Base-by-base conservation (phyloP, 1,140 invertebrate species). In the Pristionchus pacificus region DNA sequence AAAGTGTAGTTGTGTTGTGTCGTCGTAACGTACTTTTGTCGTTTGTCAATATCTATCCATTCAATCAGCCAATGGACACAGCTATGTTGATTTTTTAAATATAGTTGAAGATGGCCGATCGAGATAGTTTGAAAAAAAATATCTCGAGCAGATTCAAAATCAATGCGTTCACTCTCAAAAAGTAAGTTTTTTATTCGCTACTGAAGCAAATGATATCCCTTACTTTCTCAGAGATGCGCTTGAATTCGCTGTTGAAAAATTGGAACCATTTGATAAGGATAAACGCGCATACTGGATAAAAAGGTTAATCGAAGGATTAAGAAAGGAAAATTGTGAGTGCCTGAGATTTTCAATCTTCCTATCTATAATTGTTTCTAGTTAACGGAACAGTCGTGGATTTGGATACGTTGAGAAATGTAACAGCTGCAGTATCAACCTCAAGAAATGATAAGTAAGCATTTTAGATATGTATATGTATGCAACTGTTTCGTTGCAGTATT, bases 161-260 rank as follows among this genome's bases (percentile, higher is more conserved):
- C 15, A 66, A 66, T 28, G 70, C 57, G 14, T 72, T 72, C 57
- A 64, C 30, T 24, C 64, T 62, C 6, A 72, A 66, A 60, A 72
- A 62, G 70, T 72, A 65, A 33, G 25, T 13, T 60, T 31, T 58
- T 3, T 65, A 19, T 10, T 65, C 13, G n/a, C n/a, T n/a, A n/a
- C n/a, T n/a, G n/a, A n/a, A n/a, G n/a, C 30, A 65, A 25, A 10
- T 65, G 19, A 65, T 27, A 32, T 57, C 38, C 25, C 24, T 24
- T 31, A 30, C 1, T 70, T 73, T 71, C 64, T 0, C 63, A 76
- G 75, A 61, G 75, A 76, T 28, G 75, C 74, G 19, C 33, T 75
- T 6, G 65, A 76, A 31, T 65, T 65, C 10, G 60, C 57, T 15
- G 65, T 69, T 2, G 68, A 76, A 31, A 59, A 38, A 2, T 55